Conservation (phyloP, 2,888 invertebrate species). For the Ditula angustiorana region DNA sequence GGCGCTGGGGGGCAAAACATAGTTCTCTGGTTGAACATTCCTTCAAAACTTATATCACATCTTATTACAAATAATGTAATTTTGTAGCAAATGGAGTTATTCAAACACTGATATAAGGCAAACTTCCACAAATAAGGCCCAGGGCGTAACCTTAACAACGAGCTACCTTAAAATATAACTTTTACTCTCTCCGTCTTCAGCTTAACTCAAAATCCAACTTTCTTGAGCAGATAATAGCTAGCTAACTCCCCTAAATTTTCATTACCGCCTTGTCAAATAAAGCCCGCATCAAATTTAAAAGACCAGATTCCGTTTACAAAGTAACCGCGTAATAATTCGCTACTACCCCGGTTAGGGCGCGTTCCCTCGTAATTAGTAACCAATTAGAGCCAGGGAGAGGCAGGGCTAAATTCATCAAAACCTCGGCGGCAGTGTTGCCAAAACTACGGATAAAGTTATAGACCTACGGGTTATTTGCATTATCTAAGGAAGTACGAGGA, state of each 20-base stretch:
- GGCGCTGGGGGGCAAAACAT: too few species aligned
- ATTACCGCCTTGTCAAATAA: constrained; percentile 12
- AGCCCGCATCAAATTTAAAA: constrained; percentile 13
- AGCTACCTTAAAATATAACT: neutral
- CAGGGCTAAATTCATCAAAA: constrained; percentile 5
- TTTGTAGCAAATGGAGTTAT: too few species aligned
- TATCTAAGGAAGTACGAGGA: too few species aligned
- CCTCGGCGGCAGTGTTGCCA: neutral
- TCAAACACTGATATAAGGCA: too few species aligned
- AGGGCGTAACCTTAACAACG: neutral
- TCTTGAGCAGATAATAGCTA: constrained; percentile 4
- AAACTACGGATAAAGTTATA: neutral
- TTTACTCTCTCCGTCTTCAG: neutral
- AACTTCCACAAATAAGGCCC: neutral
- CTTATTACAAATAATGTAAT: too few species aligned
- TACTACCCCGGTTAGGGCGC: constrained; percentile 32
- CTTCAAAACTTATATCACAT: too few species aligned
- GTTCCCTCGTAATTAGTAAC: constrained; percentile 36
- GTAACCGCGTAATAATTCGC: constrained; percentile 29
- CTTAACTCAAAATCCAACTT: neutral
- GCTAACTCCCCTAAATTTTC: constrained; percentile 6
- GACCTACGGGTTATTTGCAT: neutral
- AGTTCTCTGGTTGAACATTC: too few species aligned
- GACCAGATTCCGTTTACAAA: constrained; percentile 8
- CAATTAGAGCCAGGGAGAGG: constrained; percentile 19